These are phyloP conservation scores for Phalloptychus januarius DNA, from an alignment of 2,797 vertebrate genomes.

Conservation along the genomic window DNA sequence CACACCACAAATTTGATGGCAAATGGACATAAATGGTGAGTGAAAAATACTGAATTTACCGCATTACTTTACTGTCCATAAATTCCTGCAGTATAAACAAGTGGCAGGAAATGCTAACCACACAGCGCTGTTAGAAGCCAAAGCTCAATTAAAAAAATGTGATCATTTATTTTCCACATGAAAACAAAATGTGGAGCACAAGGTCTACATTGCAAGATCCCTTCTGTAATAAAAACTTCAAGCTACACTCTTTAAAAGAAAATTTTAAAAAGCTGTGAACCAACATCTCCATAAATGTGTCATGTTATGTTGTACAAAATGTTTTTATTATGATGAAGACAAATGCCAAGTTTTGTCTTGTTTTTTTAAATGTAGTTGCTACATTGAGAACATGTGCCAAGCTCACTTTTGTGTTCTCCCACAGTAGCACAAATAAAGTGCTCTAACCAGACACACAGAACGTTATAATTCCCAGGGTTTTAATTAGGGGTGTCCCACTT, in stretches of 20 bases:
- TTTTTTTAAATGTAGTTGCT: not conserved
- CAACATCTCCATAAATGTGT: not conserved
- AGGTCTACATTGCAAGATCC: not conserved
- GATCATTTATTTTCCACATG: not conserved
- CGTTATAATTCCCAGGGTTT: not conserved
- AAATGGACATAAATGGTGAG: conserved; percentile 9
- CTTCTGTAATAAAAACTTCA: not conserved
- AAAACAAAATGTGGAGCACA: not conserved
- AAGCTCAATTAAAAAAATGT: not conserved
- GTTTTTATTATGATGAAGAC: not conserved
- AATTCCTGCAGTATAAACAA: conserved; percentile 13
- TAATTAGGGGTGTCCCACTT: not conserved
- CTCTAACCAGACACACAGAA: not conserved
- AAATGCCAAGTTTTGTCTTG: not conserved
- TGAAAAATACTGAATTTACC: conserved; percentile 17
- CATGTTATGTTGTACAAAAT: not conserved
- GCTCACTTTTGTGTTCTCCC: not conserved
- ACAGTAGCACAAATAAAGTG: not conserved
- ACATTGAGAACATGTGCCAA: not conserved
- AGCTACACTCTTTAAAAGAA: not conserved
- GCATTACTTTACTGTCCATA: conserved; percentile 12
- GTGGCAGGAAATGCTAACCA: conserved; percentile 21
- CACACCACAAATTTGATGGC: conserved; percentile 12
- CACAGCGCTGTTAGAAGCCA: not conserved
- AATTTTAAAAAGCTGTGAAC: not conserved